phyloP scores from a whole-genome alignment of 2,888 invertebrate species.

The Dascillus cervinus region DNA sequence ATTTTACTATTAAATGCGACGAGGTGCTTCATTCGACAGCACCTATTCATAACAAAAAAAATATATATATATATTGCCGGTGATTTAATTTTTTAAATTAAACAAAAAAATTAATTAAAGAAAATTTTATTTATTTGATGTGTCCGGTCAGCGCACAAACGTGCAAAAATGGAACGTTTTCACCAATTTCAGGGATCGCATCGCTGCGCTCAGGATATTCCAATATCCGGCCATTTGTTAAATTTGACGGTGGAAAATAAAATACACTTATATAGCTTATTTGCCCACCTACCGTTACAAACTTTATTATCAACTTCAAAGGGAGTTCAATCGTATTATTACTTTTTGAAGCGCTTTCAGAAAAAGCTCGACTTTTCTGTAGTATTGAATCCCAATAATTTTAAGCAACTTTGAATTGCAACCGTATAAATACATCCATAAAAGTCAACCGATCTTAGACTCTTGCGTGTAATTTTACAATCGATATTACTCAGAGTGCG shows the following conservation, averaged over 20 bases:
- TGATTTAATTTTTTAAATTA: too few species aligned
- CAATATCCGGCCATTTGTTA: conserved; percentile 17
- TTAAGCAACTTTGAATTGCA: not conserved
- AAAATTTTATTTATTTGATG: too few species aligned
- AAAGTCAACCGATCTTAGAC: not conserved
- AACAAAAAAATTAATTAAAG: too few species aligned
- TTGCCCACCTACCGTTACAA: conserved; percentile 12
- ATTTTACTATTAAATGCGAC: too few species aligned
- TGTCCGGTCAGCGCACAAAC: too few species aligned
- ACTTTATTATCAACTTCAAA: conserved; percentile 13
- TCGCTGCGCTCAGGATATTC: conserved; percentile 10
- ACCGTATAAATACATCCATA: not conserved
- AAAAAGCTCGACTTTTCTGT: not conserved
- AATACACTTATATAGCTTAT: conserved; percentile 9
- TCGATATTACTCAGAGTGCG: conserved; percentile 9
- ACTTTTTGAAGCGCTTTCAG: not conserved
- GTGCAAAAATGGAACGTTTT: too few species aligned
- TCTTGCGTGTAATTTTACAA: conserved; percentile 1
- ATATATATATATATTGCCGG: too few species aligned
- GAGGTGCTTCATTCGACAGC: too few species aligned
- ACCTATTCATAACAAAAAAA: too few species aligned
- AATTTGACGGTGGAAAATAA: conserved; percentile 12
- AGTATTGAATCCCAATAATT: too few species aligned
- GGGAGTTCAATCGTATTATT: conserved; percentile 14
- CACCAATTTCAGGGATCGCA: conserved; percentile 9